A percentile compares a stretch with the other conserved stretches of the same genome.
These are phyloP conservation scores for Ectemnius cavifrons DNA, from an alignment of 2,888 invertebrate genomes.

Conservation along the genomic window DNA sequence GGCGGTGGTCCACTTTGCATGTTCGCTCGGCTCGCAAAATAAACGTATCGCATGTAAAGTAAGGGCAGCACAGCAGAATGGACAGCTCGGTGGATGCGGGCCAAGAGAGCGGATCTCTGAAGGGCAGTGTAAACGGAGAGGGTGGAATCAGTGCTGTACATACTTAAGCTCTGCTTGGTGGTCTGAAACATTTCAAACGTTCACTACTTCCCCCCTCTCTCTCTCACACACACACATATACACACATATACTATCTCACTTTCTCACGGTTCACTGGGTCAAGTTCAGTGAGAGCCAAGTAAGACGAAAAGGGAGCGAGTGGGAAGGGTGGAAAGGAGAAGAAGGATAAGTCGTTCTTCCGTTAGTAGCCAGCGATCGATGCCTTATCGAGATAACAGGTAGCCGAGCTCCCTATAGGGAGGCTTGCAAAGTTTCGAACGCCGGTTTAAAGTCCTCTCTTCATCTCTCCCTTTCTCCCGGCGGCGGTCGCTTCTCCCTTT, in stretches of 20 bases:
- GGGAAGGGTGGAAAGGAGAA: constrained; percentile 26
- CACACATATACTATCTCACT: too few species aligned
- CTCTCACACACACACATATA: neutral
- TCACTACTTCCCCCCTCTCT: constrained; percentile 9
- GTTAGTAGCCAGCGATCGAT: constrained; percentile 69
- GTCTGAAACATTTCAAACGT: constrained; percentile 68
- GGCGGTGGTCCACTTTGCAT: neutral
- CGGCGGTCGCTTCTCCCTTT: constrained; percentile 8
- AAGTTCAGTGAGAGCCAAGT: constrained; percentile 64
- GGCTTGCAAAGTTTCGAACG: constrained; percentile 62
- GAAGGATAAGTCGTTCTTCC: constrained; percentile 65
- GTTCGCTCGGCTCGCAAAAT: neutral
- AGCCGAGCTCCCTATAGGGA: constrained; percentile 53
- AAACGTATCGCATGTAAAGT: neutral
- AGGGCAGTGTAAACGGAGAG: constrained; percentile 36
- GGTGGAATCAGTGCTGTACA: constrained; percentile 58
- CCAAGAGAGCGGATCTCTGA: constrained; percentile 7
- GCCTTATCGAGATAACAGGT: constrained; percentile 70
- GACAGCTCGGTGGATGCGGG: constrained; percentile 5
- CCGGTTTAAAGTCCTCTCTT: constrained; percentile 52
- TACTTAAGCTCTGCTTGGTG: constrained; percentile 56
- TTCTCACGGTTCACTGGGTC: constrained; percentile 65
- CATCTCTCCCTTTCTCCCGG: constrained; percentile 6
- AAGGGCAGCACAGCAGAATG: constrained; percentile 1
- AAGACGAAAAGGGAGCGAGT: constrained; percentile 32